A percentile compares a stretch with the other conserved stretches of the same genome.
phyloP scores from a whole-genome alignment of 1,140 invertebrate genomes.

The Apis dorsata region DNA sequence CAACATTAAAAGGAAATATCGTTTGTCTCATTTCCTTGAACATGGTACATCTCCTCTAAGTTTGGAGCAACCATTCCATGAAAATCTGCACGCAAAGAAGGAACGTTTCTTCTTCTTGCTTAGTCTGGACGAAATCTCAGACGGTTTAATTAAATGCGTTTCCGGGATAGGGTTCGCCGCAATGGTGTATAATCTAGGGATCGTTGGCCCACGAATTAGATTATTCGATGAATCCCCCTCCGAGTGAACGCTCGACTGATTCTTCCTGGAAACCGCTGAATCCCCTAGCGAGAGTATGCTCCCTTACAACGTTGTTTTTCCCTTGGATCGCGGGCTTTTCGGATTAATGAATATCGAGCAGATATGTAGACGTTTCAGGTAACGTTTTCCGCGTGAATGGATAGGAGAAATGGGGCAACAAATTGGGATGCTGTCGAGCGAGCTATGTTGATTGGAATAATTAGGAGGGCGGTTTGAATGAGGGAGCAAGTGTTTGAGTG shows the following conservation, averaged over 20 bases:
- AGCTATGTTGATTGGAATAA: not conserved
- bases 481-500: not conserved
- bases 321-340: not conserved
- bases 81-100: slow-evolving; percentile 37
- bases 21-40: too few relatives aligned
- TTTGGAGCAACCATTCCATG: not conserved
- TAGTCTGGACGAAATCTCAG: not conserved
- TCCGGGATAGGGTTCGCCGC: slow-evolving; percentile 37
- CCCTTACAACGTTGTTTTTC: not conserved
- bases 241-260: slow-evolving; percentile 19
- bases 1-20: too few relatives aligned
- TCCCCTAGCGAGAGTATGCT: not conserved
- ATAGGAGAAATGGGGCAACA: not conserved
- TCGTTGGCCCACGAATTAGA: slow-evolving; percentile 39
- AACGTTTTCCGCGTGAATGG: not conserved
- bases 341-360: not conserved
- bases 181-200: slow-evolving; percentile 40
- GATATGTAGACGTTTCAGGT: not conserved
- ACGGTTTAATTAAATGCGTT: slow-evolving; percentile 57
- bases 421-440: not conserved
- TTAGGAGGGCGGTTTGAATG: not conserved
- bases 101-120: not conserved
- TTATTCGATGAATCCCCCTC: slow-evolving; percentile 30
- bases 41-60: too few relatives aligned
- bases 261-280: slow-evolving; percentile 8